A percentile compares a stretch with the other conserved stretches of the same genome.
These are phyloP conservation scores for Hyles euphorbiae DNA, from an alignment of 1,140 invertebrate genomes.

Conservation along the genomic window DNA sequence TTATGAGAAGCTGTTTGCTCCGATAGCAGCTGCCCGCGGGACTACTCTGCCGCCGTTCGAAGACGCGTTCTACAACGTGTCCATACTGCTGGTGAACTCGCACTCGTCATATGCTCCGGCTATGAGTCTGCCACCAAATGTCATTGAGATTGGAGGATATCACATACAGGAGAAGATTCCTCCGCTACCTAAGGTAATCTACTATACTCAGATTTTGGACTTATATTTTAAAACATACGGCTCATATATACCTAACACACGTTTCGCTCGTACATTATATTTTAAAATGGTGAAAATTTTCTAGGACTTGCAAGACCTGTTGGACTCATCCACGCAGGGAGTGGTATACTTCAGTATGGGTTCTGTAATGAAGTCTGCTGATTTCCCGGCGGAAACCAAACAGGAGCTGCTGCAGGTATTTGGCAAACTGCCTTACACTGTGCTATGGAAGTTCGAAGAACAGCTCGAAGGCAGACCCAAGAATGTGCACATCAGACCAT, in stretches of 20 bases:
- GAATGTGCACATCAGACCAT: conserved; percentile 77
- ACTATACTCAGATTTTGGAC: too few relatives aligned
- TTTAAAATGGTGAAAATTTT: too few relatives aligned
- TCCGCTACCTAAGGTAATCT: conserved; percentile 42
- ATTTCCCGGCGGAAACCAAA: conserved; percentile 30
- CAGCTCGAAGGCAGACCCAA: conserved; percentile 42
- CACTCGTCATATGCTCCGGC: conserved; percentile 70
- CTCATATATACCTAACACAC: too few relatives aligned
- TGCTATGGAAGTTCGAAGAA: conserved; percentile 74
- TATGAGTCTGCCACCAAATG: conserved; percentile 73
- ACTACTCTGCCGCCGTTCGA: conserved; percentile 31
- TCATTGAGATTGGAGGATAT: conserved; percentile 75
- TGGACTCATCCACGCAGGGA: conserved; percentile 65
- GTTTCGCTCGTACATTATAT: too few relatives aligned
- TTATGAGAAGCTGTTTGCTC: conserved; percentile 23
- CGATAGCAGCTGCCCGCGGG: conserved; percentile 39
- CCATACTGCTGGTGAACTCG: conserved; percentile 74
- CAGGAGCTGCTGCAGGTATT: conserved; percentile 29
- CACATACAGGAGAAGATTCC: conserved; percentile 63
- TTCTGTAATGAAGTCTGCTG: conserved; percentile 48
- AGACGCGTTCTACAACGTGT: conserved; percentile 44
- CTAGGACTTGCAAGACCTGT: conserved; percentile 63
- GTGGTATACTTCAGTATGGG: conserved; percentile 78
- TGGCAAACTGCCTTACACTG: conserved; percentile 38
- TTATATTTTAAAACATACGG: too few relatives aligned